Evolutionary conservation across 2,797 vertebrate species (phyloP).

Genomic region (Buceros bicornis): DNA sequence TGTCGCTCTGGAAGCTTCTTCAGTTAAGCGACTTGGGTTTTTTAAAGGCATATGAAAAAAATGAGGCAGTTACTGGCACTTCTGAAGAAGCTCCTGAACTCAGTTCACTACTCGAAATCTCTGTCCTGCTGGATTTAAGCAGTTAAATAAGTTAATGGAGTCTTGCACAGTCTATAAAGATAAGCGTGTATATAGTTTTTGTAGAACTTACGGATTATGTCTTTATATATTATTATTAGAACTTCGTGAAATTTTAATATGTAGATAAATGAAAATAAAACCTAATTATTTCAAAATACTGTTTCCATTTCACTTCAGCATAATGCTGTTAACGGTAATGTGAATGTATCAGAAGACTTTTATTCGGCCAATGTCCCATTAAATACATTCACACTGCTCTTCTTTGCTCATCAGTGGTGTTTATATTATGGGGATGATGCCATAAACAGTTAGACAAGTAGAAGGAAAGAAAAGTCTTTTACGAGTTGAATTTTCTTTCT

Average conservation of each 20-base stretch:
- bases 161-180: conserved; percentile 2
- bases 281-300: conserved; percentile 59
- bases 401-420: conserved; percentile 21
- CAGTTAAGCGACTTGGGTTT: neutral
- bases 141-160: neutral
- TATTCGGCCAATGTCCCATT: conserved; percentile 40
- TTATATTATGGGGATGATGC: neutral
- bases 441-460: conserved; percentile 10
- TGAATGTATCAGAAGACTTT: conserved; percentile 15
- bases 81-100: neutral
- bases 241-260: conserved; percentile 44
- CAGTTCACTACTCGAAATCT: neutral
- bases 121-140: neutral
- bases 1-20: neutral
- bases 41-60: neutral
- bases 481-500: neutral
- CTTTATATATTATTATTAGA: conserved; percentile 18
- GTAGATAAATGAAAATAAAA: conserved; percentile 55
- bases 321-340: conserved; percentile 22
- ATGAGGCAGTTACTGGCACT: neutral
- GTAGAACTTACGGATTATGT: neutral
- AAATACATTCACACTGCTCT: conserved; percentile 14
- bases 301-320: conserved; percentile 11
- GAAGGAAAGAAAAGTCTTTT: neutral
- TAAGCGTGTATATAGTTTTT: neutral